Evolutionary conservation across 2,888 invertebrate genomes (phyloP).

Genomic region (Hirudinaria manillensis): DNA sequence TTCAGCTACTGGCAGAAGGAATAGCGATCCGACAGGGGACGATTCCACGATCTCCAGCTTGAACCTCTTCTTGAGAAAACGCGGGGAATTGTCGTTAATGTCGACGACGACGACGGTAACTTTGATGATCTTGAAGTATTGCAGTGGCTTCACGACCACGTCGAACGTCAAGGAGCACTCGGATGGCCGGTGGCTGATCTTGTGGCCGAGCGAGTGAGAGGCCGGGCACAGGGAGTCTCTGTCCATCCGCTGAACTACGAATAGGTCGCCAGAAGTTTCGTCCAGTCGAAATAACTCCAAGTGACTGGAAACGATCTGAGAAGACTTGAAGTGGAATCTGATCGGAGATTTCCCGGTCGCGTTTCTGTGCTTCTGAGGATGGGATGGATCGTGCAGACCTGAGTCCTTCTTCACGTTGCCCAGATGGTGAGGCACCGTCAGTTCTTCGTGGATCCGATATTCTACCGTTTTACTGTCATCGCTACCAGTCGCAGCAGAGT

Average conservation of each 20-base stretch:
- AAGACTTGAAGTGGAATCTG: neutral
- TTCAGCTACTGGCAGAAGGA: conserved; percentile 36
- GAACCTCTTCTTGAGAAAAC: conserved; percentile 39
- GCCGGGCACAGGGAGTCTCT: conserved; percentile 34
- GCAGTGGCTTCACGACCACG: conserved; percentile 37
- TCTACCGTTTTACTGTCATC: conserved; percentile 14
- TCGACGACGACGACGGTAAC: conserved; percentile 48
- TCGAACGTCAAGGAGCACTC: conserved; percentile 34
- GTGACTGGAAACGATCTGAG: neutral
- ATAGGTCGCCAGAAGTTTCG: conserved; percentile 35
- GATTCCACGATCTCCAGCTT: conserved; percentile 34
- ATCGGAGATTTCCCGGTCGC: neutral
- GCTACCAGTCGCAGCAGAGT: no score
- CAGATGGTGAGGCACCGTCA: neutral
- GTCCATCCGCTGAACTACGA: conserved; percentile 33
- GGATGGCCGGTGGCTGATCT: conserved; percentile 8
- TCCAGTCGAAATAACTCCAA: conserved; percentile 28
- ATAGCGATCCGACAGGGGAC: conserved; percentile 30
- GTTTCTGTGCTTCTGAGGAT: neutral
- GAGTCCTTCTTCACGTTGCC: conserved; percentile 16
- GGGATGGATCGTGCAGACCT: neutral
- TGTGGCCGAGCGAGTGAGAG: neutral
- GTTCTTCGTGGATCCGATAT: conserved; percentile 18
- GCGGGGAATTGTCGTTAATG: conserved; percentile 48
- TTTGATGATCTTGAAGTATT: conserved; percentile 41